Percentiles rank a stretch among this genome's conserved stretches.
These are phyloP conservation scores for Galeopsomyia nigrocyanea DNA, from an alignment of 2,888 invertebrate genomes.

Conservation along the genomic window DNA sequence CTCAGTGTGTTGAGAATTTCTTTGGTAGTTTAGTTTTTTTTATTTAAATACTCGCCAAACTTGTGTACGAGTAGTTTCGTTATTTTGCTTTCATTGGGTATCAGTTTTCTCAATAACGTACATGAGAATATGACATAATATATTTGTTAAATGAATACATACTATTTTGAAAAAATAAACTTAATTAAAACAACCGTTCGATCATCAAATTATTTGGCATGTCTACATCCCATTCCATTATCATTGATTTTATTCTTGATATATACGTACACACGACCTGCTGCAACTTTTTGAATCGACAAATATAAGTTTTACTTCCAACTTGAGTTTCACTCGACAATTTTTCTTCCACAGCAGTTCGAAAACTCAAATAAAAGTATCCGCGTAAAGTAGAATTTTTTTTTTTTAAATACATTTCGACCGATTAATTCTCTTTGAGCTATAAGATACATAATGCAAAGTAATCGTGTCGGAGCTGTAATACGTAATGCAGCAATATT, in stretches of 20 bases:
- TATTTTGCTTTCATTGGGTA: conserved; percentile 29
- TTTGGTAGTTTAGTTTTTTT: conserved; percentile 37
- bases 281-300: too few species aligned
- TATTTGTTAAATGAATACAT: conserved; percentile 49
- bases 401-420: too few species aligned
- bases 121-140: conserved; percentile 47
- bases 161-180: conserved; percentile 49
- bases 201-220: background rate
- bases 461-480: background rate
- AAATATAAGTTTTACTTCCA: background rate
- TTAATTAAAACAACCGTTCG: conserved; percentile 38
- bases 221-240: too few species aligned
- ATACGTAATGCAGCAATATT: conserved; percentile 23
- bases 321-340: background rate
- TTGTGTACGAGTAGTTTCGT: conserved; percentile 26
- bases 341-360: too few species aligned
- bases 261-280: too few species aligned
- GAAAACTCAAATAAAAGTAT: too few species aligned
- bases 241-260: too few species aligned
- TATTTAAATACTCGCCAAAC: conserved; percentile 38
- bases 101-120: conserved; percentile 39
- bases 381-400: too few species aligned
- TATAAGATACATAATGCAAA: too few species aligned
- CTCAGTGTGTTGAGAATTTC: conserved; percentile 25
- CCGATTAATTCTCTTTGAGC: too few species aligned